Evolutionary conservation across 2,113 vertebrate species (phyloP).

Genomic region (Ophthalmolycus amberensis): DNA sequence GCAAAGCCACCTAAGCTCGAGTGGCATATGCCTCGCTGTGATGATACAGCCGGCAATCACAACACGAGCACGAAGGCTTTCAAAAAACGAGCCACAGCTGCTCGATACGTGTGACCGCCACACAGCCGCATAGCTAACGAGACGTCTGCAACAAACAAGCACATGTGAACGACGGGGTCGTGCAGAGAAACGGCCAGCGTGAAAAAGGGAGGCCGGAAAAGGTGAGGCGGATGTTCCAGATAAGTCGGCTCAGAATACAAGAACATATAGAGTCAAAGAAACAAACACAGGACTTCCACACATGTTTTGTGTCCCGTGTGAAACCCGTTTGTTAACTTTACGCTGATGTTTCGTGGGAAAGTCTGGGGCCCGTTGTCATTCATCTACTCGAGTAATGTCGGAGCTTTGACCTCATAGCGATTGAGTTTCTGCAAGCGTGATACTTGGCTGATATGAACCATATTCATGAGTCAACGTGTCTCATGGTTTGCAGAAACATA

Average conservation of each 20-base stretch:
- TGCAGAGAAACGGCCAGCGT: background rate
- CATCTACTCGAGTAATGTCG: background rate
- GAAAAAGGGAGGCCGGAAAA: too few species aligned
- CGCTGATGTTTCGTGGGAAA: background rate
- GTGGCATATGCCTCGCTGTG: slow-evolving; percentile 40
- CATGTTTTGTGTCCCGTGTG: background rate
- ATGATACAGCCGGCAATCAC: slow-evolving; percentile 38
- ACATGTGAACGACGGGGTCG: background rate
- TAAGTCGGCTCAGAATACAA: background rate
- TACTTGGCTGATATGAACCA: background rate
- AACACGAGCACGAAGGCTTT: slow-evolving; percentile 25
- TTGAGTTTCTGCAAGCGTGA: background rate
- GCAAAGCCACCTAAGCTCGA: slow-evolving; percentile 32
- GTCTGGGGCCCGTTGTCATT: too few species aligned
- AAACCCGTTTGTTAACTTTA: background rate
- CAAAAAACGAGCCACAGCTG: slow-evolving; percentile 32
- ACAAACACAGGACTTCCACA: background rate
- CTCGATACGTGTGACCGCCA: slow-evolving; percentile 29
- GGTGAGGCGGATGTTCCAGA: background rate
- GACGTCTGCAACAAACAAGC: background rate
- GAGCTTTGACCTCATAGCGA: background rate
- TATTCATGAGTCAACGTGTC: background rate
- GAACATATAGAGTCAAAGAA: background rate
- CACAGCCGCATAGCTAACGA: background rate
- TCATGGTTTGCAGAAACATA: background rate